phyloP scores from a whole-genome alignment of 30 jellyfish, hydroid and myxozoan species.

The Turritopsis rubra region DNA sequence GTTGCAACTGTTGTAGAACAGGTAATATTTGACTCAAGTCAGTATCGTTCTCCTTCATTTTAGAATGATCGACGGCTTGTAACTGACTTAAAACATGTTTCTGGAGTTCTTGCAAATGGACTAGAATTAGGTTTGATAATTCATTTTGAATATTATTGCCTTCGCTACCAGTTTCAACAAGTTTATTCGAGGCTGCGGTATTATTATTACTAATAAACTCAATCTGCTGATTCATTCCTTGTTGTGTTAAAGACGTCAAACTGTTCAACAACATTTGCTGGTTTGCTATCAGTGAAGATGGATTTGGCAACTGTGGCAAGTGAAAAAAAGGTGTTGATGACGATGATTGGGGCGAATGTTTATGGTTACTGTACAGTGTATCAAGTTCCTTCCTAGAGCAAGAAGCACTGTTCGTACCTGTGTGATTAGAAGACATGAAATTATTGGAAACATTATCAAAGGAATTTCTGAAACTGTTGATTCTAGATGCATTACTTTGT shows the following conservation, averaged over 20 bases:
- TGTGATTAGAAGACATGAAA: not conserved
- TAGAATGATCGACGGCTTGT: not conserved
- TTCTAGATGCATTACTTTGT: not conserved
- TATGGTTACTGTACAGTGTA: not conserved
- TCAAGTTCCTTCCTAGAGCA: not conserved
- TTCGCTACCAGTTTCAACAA: not conserved
- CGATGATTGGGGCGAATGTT: not conserved
- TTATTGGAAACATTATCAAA: not conserved
- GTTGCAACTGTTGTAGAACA: constrained; percentile 19
- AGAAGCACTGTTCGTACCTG: not conserved
- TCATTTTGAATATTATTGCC: not conserved
- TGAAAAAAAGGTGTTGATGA: not conserved
- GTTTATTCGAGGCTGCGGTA: not conserved
- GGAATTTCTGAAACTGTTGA: not conserved
- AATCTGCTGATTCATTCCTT: not conserved
- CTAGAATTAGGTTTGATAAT: not conserved
- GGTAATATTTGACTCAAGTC: constrained; percentile 18
- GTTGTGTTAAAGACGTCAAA: not conserved
- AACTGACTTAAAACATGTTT: constrained; percentile 10
- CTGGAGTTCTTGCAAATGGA: constrained; percentile 18
- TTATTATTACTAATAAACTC: not conserved
- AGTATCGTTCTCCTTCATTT: not conserved
- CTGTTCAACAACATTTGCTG: not conserved
- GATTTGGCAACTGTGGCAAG: not conserved
- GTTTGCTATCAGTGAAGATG: not conserved